phyloP scores from a whole-genome alignment of 2,797 vertebrate genomes.

The Acanthornis magna region DNA sequence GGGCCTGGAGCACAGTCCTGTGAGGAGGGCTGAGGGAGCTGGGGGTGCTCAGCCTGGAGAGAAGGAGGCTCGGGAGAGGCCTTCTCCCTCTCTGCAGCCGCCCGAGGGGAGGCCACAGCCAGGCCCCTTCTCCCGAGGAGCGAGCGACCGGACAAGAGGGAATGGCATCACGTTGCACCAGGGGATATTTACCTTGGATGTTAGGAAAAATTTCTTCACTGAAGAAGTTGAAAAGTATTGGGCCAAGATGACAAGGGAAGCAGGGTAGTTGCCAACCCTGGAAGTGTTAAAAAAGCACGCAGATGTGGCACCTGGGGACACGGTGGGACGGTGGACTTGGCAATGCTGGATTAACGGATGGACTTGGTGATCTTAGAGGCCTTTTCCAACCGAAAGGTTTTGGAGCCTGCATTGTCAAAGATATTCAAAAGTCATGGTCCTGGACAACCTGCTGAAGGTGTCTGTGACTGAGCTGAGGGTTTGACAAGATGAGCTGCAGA shows the following conservation, averaged over 20 bases:
- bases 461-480: fast-evolving
- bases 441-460: background rate
- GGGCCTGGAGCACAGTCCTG: background rate
- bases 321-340: fast-evolving
- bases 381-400: background rate
- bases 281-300: fast-evolving
- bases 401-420: background rate
- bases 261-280: fast-evolving
- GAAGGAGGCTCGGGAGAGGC: background rate
- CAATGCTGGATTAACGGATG: no score
- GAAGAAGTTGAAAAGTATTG: background rate
- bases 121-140: background rate
- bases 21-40: background rate
- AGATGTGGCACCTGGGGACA: background rate
- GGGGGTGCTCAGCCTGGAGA: background rate
- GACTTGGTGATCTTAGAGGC: background rate
- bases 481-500: background rate
- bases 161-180: background rate
- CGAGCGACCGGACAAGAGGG: fast-evolving
- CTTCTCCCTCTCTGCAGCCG: background rate
- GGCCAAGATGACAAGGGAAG: background rate
- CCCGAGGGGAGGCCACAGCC: no score
- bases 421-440: background rate
- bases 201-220: background rate
- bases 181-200: background rate